phyloP scores from a whole-genome alignment of 2,888 invertebrate species.

The Therioaphis trifolii region DNA sequence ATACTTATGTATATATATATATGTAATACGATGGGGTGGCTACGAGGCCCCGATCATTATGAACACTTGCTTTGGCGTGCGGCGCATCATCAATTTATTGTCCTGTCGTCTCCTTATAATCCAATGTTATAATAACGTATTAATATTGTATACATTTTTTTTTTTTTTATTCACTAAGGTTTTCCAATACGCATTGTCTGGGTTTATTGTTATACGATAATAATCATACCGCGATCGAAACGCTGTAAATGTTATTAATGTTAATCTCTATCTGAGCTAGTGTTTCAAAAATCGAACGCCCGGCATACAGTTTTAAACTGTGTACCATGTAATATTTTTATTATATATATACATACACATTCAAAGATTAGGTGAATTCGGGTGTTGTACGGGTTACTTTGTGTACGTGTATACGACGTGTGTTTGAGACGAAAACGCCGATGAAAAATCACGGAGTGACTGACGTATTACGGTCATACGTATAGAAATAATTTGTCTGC shows the following conservation, averaged over 20 bases:
- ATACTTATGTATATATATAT: too few relatives aligned
- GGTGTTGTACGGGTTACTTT: too few relatives aligned
- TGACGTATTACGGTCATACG: too few relatives aligned
- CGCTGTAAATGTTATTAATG: conserved; percentile 44
- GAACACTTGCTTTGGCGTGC: conserved; percentile 59
- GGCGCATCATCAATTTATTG: conserved; percentile 62
- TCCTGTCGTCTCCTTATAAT: conserved; percentile 57
- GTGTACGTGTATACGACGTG: too few relatives aligned
- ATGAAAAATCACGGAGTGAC: too few relatives aligned
- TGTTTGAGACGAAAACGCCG: too few relatives aligned
- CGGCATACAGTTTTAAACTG: too few relatives aligned
- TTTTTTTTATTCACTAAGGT: background rate
- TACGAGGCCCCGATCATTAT: conserved; percentile 7
- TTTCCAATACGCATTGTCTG: conserved; percentile 55
- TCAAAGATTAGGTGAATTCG: too few relatives aligned
- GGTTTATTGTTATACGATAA: conserved; percentile 57
- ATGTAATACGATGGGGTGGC: conserved; percentile 27
- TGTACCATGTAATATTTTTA: too few relatives aligned
- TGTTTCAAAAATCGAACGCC: background rate
- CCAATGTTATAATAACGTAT: conserved; percentile 59
- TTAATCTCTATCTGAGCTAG: conserved; percentile 19
- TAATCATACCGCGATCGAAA: conserved; percentile 57
- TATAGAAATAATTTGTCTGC: too few relatives aligned
- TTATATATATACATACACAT: too few relatives aligned
- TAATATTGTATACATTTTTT: conserved; percentile 26